These are phyloP conservation scores for Apoda limacodes DNA, from an alignment of 2,888 invertebrate genomes.

Conservation along the genomic window DNA sequence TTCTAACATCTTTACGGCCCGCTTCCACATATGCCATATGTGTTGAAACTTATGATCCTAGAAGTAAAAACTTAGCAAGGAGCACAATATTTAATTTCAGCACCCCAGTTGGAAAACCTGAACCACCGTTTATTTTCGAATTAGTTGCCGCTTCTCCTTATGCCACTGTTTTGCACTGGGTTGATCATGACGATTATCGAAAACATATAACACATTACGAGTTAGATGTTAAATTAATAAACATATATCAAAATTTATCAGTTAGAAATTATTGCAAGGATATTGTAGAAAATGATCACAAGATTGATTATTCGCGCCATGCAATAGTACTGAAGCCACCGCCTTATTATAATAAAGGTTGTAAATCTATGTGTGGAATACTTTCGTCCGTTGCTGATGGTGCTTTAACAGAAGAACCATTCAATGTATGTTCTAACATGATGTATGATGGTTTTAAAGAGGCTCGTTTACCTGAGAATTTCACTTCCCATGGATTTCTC, in stretches of 20 bases:
- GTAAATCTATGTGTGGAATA: conserved; percentile 49
- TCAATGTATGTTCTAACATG: conserved; percentile 40
- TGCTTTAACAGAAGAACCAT: conserved; percentile 41
- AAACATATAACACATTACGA: conserved; percentile 41
- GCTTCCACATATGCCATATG: conserved; percentile 51
- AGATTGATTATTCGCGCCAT: conserved; percentile 38
- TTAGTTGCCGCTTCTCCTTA: conserved; percentile 38
- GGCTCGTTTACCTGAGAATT: conserved; percentile 29
- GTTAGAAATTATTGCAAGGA: conserved; percentile 38
- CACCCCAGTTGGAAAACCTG: conserved; percentile 45
- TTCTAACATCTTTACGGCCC: conserved; percentile 36
- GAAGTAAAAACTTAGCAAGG: conserved; percentile 30
- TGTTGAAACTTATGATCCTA: conserved; percentile 42
- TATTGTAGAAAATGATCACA: conserved; percentile 24
- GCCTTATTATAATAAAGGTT: conserved; percentile 37
- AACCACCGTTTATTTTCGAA: conserved; percentile 50
- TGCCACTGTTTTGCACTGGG: conserved; percentile 42
- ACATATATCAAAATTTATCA: conserved; percentile 29
- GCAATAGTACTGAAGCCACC: conserved; percentile 47
- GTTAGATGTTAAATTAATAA: conserved; percentile 42
- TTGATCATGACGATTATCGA: conserved; percentile 44
- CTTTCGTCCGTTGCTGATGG: conserved; percentile 37
- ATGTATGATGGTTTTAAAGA: conserved; percentile 32
- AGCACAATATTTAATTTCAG: conserved; percentile 43
- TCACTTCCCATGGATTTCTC: conserved; percentile 30